Evolutionary conservation across 1,140 invertebrate species (phyloP).

Genomic region (Penaeus chinensis): DNA sequence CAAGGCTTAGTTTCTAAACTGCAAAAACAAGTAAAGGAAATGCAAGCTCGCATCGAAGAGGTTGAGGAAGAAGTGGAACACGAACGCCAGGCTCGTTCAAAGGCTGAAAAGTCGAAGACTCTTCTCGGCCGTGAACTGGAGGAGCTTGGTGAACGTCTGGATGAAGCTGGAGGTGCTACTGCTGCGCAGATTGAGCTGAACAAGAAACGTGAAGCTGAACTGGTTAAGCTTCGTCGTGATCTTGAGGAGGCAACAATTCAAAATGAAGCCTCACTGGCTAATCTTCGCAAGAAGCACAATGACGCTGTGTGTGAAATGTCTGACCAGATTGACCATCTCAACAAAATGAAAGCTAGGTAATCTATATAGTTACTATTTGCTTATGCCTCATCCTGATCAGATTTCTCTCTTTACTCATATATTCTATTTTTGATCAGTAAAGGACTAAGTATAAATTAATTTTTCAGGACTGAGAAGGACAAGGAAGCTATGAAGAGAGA

Average conservation of each 20-base stretch:
- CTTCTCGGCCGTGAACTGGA: constrained; percentile 67
- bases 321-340: constrained; percentile 50
- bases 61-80: constrained; percentile 75
- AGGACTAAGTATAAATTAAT: too few relatives aligned
- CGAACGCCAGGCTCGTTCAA: constrained; percentile 68
- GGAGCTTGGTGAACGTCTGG: constrained; percentile 67
- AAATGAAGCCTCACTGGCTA: constrained; percentile 72
- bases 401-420: too few relatives aligned
- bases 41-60: constrained; percentile 72
- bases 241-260: constrained; percentile 70
- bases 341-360: constrained; percentile 56
- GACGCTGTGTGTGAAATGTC: constrained; percentile 49
- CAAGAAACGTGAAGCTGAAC: constrained; percentile 76
- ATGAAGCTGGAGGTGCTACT: constrained; percentile 55
- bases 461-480: constrained; percentile 46
- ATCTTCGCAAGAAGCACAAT: constrained; percentile 47
- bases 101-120: constrained; percentile 67
- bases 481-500: constrained; percentile 49
- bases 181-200: constrained; percentile 51
- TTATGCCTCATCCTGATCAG: too few relatives aligned
- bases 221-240: constrained; percentile 72
- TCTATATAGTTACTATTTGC: too few relatives aligned
- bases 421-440: too few relatives aligned
- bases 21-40: constrained; percentile 76
- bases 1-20: constrained; percentile 73